Evolutionary conservation across 2,888 invertebrate genomes (phyloP), one percentile per base, ranked within the genome.

Genomic region (Galerucella nymphaeae): DNA sequence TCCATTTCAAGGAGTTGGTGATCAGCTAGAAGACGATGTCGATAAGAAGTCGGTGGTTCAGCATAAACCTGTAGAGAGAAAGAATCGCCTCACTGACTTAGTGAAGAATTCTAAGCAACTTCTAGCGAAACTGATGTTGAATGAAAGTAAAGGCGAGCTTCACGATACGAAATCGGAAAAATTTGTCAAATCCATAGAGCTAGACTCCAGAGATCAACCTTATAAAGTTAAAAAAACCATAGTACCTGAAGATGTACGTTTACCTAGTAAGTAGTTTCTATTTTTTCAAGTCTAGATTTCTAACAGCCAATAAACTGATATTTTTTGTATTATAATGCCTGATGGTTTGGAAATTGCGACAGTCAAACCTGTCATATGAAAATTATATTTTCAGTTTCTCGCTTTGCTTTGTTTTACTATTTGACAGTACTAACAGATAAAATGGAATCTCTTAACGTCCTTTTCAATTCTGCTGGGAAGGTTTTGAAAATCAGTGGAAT

Each of bases 41-140:
- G 66, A 72, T 13, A 78, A 78, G 67, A 66, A 77, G 18, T 58
- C 78, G 13, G 67, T 76, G 9, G 41, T 71, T 0, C 78, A 75
- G 63, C 79, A 81, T 61, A 80, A 79, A 14, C 83, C 85, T 20
- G 85, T 89, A 57, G 87, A 87, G 41, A 82, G 90, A 86, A 85
- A 88, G 85, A 84, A 82, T 11, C 80, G 86, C 13, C 79, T 86
- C 10, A 86, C 86, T 4, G 86, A 86, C 77, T 75, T 86, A 42
- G 84, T 86, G 13, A 85, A 83, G 79, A 86, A 85, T 77, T 86
- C 86, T 10, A 86, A 85, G 70, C 84, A 84, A 66, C 72, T 83
- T 13, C 65, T 82, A 13, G 76, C 82, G 0, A 83, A 80, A 77
- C 75, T 82, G 2, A 82, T 83, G 30, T 76, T 83, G 14, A 82